Percentiles rank a stretch among this genome's conserved stretches.
Evolutionary conservation across 2,797 vertebrate species (phyloP).

Genomic region (Chelonia mydas): DNA sequence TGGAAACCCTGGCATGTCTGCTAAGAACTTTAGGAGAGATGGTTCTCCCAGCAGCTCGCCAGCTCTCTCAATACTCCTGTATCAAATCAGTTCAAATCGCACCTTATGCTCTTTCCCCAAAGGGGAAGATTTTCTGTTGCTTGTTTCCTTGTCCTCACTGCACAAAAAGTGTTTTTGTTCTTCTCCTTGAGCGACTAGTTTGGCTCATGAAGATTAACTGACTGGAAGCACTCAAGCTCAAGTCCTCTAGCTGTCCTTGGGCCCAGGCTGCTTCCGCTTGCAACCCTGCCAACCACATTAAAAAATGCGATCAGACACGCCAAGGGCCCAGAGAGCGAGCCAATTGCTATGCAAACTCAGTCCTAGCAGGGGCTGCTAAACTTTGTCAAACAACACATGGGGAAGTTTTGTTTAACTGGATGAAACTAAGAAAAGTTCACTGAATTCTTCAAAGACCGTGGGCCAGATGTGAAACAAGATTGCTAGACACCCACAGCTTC

Average conservation of each 20-base stretch:
- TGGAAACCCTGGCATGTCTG: not conserved
- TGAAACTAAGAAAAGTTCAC: conserved; percentile 4
- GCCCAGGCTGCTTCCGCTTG: not conserved
- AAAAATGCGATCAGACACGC: not conserved
- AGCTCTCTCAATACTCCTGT: not conserved
- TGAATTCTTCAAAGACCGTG: not conserved
- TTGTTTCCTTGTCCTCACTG: not conserved
- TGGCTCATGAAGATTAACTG: conserved; percentile 1
- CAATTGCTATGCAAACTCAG: not conserved
- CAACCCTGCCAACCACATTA: not conserved
- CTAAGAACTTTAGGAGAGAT: not conserved
- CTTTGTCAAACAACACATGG: not conserved
- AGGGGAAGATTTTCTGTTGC: not conserved
- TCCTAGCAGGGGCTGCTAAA: not conserved
- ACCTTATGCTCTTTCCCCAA: not conserved
- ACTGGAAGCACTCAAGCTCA: conserved; percentile 21
- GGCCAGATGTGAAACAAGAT: not conserved
- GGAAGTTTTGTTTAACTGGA: not conserved
- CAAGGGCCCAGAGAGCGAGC: not conserved
- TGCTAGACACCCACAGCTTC: not conserved
- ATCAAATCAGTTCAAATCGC: not conserved
- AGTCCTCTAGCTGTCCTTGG: not conserved
- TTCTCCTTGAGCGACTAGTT: not conserved
- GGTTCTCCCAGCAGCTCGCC: not conserved
- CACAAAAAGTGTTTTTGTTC: not conserved